Evolutionary conservation across 2,113 vertebrate genomes (phyloP).

Genomic region (Stomatorhinus ivindoensis): DNA sequence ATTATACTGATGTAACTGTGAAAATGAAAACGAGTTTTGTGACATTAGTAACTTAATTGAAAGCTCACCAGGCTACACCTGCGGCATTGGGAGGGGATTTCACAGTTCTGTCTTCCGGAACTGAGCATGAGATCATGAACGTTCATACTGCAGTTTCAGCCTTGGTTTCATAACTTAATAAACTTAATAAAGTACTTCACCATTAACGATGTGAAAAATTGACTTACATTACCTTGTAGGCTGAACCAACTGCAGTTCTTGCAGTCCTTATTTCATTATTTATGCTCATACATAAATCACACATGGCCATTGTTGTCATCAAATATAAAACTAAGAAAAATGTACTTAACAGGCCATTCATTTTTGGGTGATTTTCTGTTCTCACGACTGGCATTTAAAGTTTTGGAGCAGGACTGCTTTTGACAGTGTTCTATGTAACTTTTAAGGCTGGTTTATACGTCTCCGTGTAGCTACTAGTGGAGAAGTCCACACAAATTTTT

Average conservation of each 20-base stretch:
- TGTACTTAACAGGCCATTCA: background rate
- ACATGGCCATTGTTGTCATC: background rate
- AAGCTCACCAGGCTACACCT: background rate
- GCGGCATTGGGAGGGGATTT: background rate
- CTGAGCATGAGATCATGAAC: background rate
- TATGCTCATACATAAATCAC: background rate
- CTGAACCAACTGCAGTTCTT: background rate
- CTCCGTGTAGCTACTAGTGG: background rate
- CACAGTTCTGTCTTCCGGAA: background rate
- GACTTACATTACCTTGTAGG: too few species aligned
- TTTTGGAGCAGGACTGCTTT: background rate
- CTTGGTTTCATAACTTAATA: too few species aligned
- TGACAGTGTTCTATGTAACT: background rate
- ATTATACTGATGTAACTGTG: background rate
- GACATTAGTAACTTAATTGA: background rate
- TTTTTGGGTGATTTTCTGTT: background rate
- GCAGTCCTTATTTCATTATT: background rate
- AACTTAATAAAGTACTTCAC: too few species aligned
- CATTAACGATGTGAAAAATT: too few species aligned
- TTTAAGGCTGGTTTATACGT: background rate
- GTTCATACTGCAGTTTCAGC: background rate
- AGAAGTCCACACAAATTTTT: too few species aligned
- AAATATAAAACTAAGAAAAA: background rate
- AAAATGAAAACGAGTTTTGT: background rate
- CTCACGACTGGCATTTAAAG: background rate